Evolutionary conservation across 2,113 vertebrate genomes (phyloP), one percentile per base, ranked within the genome.

Genomic region (Clarias macrocephalus): DNA sequence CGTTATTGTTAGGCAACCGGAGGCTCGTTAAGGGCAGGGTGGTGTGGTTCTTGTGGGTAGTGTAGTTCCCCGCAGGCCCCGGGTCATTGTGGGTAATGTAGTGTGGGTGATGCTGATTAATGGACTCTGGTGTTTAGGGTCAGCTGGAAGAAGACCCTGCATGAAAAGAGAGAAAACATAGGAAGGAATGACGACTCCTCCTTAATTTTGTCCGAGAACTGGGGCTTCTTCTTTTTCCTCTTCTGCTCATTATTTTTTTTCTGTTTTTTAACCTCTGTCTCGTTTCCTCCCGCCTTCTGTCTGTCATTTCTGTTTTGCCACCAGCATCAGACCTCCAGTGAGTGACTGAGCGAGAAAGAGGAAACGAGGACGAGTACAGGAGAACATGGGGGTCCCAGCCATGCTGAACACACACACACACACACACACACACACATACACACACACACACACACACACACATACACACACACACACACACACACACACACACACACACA

Each of bases 61-160:
- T 62, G 57, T 81, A 62, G 79, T 81, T 81, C 79, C 79, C 57
- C 79, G 16, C 52, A 66, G 28, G 75, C n/a, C 62, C 18, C n/a
- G 13, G 76, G 76, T 63, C 62, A 80, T 79, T 66, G 63, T 80
- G 76, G 75, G 85, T 80, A 80, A 80, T 68, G 85, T 80, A 86
- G 85, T 85, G 73, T 80, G 72, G 75, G 42, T 80, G 48, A 80
- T 79, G 84, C 48, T 79, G 73, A 80, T 79, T 65, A 85, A 80
- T 85, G 83, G 57, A 16, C 37, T 85, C 37, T 48, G 79, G 70
- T 76, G 72, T 76, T 85, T 48, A n/a, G 72, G 83, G 83, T 76
- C 70, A 85, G 70, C 56, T 37, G 13, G 63, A 85, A 85, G 57
- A 75, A 66, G 28, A 30, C 70, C 56, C 56, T 85, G 57, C 56